phyloP scores from a whole-genome alignment of 2,888 invertebrate species.

The Melanotus villosus region DNA sequence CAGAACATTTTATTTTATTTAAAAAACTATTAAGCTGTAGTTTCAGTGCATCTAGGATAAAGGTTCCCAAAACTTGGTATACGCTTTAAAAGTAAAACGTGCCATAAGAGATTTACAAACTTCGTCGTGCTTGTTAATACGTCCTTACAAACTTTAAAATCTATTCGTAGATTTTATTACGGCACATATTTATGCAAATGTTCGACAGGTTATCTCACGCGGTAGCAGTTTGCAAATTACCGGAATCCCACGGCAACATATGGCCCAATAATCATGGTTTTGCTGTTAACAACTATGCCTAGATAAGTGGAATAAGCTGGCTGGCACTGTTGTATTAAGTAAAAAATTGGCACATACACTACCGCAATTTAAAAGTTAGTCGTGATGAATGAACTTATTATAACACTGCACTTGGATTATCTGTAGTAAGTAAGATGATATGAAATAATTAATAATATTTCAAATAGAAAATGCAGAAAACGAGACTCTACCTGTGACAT shows the following conservation, averaged over 20 bases:
- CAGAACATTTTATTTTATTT: too few species aligned
- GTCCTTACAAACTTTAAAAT: constrained; percentile 7
- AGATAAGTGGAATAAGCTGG: constrained; percentile 11
- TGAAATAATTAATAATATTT: too few species aligned
- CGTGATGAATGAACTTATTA: not conserved
- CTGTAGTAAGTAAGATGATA: not conserved
- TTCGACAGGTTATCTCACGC: constrained; percentile 33
- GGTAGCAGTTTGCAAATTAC: constrained; percentile 43
- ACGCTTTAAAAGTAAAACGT: constrained; percentile 8
- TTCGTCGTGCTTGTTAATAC: constrained; percentile 1
- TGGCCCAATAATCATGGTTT: constrained; percentile 12
- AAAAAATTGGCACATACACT: constrained; percentile 7
- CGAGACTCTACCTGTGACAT: constrained; percentile 55
- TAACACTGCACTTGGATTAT: constrained; percentile 4
- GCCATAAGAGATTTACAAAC: not conserved
- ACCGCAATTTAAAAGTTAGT: not conserved
- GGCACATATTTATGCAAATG: constrained; percentile 16
- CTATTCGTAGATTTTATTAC: constrained; percentile 24
- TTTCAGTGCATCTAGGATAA: too few species aligned
- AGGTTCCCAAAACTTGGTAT: not conserved
- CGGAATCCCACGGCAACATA: constrained; percentile 34
- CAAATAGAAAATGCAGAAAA: not conserved
- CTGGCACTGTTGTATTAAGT: constrained; percentile 7
- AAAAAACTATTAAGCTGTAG: too few species aligned
- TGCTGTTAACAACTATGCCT: not conserved